These are phyloP conservation scores for Enteromius trimaculatus DNA, from an alignment of 2,797 vertebrate species.

Conservation along the genomic window DNA sequence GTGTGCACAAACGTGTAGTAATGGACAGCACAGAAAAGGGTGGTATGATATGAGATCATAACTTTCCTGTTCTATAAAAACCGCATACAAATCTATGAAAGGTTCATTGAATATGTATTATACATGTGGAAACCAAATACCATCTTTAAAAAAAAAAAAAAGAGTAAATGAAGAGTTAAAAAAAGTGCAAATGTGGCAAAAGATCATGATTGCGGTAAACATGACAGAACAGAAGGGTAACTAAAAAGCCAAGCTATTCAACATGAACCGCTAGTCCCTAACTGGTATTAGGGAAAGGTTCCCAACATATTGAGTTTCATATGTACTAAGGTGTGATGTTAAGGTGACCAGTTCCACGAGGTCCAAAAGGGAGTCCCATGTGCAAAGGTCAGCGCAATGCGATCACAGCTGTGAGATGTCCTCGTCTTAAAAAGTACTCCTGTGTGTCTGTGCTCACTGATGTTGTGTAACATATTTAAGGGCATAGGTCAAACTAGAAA, in stretches of 20 bases:
- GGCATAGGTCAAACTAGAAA: slow-evolving; percentile 17
- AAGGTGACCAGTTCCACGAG: slow-evolving; percentile 38
- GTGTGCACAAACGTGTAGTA: slow-evolving; percentile 28
- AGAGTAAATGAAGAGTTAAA: not conserved
- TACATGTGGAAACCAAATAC: not conserved
- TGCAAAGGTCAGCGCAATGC: slow-evolving; percentile 51
- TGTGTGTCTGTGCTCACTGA: slow-evolving; percentile 9
- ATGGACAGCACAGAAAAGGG: not conserved
- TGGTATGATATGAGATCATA: not conserved
- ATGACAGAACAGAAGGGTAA: not conserved
- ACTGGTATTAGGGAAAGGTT: not conserved
- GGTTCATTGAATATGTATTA: not conserved
- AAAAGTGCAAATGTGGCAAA: no score
- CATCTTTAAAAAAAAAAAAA: not conserved
- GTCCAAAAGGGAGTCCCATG: slow-evolving; percentile 13
- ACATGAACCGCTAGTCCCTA: not conserved
- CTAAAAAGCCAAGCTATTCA: not conserved
- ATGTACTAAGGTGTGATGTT: slow-evolving; percentile 45
- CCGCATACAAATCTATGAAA: not conserved
- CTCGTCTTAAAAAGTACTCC: slow-evolving; percentile 47
- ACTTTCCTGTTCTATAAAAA: not conserved
- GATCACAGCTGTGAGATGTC: slow-evolving; percentile 40
- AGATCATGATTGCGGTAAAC: not conserved
- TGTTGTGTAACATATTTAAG: slow-evolving; percentile 36
- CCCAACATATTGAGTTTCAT: slow-evolving; percentile 45